Percentiles rank a stretch among this genome's conserved stretches.
Evolutionary conservation across 2,888 invertebrate genomes (phyloP).

Genomic region (Portevinia maculata): DNA sequence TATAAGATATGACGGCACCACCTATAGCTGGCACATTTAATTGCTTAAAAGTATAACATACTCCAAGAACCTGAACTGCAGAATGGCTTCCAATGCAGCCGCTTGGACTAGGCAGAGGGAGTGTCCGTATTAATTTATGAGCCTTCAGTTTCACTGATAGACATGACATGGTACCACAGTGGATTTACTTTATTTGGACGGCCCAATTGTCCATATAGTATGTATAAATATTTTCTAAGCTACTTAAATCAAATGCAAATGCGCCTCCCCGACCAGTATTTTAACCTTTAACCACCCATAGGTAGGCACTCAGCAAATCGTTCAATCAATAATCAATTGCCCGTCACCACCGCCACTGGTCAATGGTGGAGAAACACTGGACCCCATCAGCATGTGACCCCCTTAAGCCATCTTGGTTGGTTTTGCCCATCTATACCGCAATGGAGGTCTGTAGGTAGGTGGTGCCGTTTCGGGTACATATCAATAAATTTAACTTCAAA

Average conservation of each 20-base stretch:
- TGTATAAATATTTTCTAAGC: not conserved
- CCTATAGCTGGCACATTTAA: conserved; percentile 52
- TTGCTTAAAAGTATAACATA: conserved; percentile 27
- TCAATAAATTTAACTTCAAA: conserved; percentile 71
- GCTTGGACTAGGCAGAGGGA: conserved; percentile 33
- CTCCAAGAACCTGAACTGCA: conserved; percentile 32
- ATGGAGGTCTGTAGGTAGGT: conserved; percentile 74
- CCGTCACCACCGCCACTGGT: conserved; percentile 42
- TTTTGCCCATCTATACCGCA: conserved; percentile 34
- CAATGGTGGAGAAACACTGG: not conserved
- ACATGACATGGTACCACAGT: conserved; percentile 22
- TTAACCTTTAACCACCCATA: not conserved
- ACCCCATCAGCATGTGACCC: conserved; percentile 68
- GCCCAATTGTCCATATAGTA: conserved; percentile 26
- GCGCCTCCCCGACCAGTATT: conserved; percentile 16
- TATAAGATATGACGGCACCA: conserved; percentile 17
- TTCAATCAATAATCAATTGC: conserved; percentile 71
- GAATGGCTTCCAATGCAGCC: conserved; percentile 9
- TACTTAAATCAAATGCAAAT: conserved; percentile 58
- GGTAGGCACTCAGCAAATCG: conserved; percentile 43
- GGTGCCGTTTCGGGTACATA: conserved; percentile 71
- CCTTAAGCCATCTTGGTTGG: conserved; percentile 55
- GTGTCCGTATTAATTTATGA: conserved; percentile 59
- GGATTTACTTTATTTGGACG: conserved; percentile 21
- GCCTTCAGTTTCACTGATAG: conserved; percentile 24